Base-by-base conservation (phyloP, 2,888 invertebrate species). In the Lithophane socia region DNA sequence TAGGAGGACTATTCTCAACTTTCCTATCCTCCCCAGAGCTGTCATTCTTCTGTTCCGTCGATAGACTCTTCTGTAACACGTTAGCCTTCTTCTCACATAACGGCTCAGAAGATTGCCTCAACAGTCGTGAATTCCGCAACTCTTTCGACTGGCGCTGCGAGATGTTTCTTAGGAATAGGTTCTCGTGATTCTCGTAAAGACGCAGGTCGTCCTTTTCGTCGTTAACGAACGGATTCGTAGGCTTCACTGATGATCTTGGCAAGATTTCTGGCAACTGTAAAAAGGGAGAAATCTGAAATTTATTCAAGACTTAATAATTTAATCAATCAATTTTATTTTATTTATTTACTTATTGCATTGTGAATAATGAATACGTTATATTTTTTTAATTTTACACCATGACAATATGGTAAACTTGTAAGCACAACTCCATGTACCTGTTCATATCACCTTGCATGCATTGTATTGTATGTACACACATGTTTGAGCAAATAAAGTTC, bases 151-250 rank as follows among this genome's bases (percentile, higher is more conserved):
- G 96, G 0, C 96, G 89, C 10, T 91, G 96, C 0, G 96, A 97
- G 0, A 95, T 94, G 86, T 94, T 97, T 68, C 94, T 92, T 9
- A 94, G 93, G 91, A 94, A 96, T 1, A 94, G 85, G 77, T 97
- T 96, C 72, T 96, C 95, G 91, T 96, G 95, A 90, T 97, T 95
- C 82, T 96, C 96, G 90, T 96, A 96, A 0, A 96, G 89, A 0
- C 95, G 92, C 8, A 92, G 89, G 47, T 96, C 94, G 68, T 93
- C 90, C 54, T 92, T 91, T 5, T 85, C 86, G 18, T 92, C 93
- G 44, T 89, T 87, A 0, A 93, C 87, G 90, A 95, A 97, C 0
- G 95, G 97, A 83, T 95, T 97, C 21, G 92, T 95, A 1, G 91
- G 87, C 65, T 93, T 93, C 0, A 87, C 81, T 70, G 86, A 91